phyloP scores from a whole-genome alignment of 2,888 invertebrate species.

The Euproctis similis region DNA sequence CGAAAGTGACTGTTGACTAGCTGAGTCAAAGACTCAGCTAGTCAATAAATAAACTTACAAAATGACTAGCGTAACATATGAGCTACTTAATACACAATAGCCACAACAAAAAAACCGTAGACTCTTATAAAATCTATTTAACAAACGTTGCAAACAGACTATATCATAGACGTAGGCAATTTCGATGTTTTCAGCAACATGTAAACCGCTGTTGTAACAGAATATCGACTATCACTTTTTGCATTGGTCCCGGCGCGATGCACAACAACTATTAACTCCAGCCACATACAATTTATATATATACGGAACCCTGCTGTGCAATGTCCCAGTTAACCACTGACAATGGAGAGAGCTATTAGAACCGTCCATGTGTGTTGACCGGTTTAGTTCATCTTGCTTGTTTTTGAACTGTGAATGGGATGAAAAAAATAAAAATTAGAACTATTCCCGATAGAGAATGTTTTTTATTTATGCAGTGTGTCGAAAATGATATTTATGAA shows the following conservation, averaged over 20 bases:
- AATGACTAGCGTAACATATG: neutral
- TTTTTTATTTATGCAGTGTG: too few species aligned
- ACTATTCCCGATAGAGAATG: too few species aligned
- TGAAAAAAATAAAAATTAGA: too few species aligned
- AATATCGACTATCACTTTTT: conserved; percentile 4
- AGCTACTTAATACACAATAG: neutral
- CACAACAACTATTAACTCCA: conserved; percentile 12
- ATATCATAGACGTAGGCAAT: conserved; percentile 12
- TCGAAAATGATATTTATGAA: too few species aligned
- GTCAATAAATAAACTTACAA: neutral
- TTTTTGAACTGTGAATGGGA: conserved; percentile 38
- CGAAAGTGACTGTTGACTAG: too few species aligned
- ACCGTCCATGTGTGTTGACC: conserved; percentile 61
- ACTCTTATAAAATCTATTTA: conserved; percentile 2
- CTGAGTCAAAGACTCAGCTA: too few species aligned
- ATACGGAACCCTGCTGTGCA: conserved; percentile 24
- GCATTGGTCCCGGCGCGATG: conserved; percentile 10
- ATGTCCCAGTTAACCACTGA: conserved; percentile 48
- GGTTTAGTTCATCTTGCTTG: conserved; percentile 55
- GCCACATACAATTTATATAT: conserved; percentile 13
- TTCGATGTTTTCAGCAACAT: conserved; percentile 6
- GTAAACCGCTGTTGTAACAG: conserved; percentile 3
- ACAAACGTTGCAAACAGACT: neutral
- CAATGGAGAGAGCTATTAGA: conserved; percentile 60
- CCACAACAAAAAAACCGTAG: neutral